A percentile compares a stretch with the other conserved stretches of the same genome.
Conservation (phyloP, 2,797 vertebrate genomes). For the Lithobates sylvaticus region DNA sequence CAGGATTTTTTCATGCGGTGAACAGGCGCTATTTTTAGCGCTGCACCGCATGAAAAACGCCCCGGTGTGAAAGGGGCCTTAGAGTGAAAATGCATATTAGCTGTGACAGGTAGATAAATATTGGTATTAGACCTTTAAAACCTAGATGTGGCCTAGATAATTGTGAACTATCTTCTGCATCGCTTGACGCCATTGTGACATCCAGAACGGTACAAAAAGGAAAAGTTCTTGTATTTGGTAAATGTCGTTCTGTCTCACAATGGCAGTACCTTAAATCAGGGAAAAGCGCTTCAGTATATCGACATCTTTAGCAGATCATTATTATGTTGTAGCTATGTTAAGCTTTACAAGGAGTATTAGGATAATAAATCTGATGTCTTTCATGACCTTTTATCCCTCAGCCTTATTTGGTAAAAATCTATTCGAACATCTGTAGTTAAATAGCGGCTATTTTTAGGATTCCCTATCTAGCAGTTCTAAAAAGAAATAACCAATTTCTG, state of each 20-base stretch:
- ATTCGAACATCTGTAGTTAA: slow-evolving; percentile 56
- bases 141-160: not conserved
- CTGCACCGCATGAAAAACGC: too few relatives aligned
- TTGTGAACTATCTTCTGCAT: not conserved
- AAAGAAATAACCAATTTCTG: slow-evolving; percentile 32
- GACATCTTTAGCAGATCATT: not conserved
- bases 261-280: not conserved
- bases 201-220: not conserved
- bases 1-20: too few relatives aligned
- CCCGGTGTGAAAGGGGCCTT: too few relatives aligned
- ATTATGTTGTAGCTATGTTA: not conserved
- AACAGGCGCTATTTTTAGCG: too few relatives aligned
- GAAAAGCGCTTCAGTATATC: not conserved
- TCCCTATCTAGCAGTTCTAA: slow-evolving; percentile 40
- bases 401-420: slow-evolving; percentile 58
- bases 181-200: not conserved
- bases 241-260: not conserved
- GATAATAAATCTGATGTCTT: slow-evolving; percentile 25
- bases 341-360: not conserved
- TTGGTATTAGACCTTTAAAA: too few relatives aligned
- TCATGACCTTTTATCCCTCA: slow-evolving; percentile 28
- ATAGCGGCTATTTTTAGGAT: slow-evolving; percentile 51
- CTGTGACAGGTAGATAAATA: too few relatives aligned
- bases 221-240: not conserved
- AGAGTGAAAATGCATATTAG: too few relatives aligned